A percentile compares a stretch with the other conserved stretches of the same genome.
Evolutionary conservation across 2,797 vertebrate species (phyloP).

Genomic region (Phrynocephalus guinanensis): DNA sequence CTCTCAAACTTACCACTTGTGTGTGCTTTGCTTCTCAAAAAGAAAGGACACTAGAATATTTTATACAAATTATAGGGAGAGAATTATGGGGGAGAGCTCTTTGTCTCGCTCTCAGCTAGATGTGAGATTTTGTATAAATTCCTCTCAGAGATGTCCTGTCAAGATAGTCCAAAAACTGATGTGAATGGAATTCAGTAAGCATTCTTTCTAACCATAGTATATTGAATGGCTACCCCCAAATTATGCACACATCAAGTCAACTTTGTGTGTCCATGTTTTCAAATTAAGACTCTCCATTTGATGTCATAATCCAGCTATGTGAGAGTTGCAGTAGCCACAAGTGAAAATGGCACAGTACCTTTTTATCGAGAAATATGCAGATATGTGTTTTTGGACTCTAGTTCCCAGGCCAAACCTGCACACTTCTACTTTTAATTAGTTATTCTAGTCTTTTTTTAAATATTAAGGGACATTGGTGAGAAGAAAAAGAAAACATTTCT

Average conservation of each 20-base stretch:
- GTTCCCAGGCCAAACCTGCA: too few relatives aligned
- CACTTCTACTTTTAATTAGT: not conserved
- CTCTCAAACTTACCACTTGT: too few relatives aligned
- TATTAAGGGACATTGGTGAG: not conserved
- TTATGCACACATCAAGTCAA: not conserved
- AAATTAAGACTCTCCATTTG: not conserved
- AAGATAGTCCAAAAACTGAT: too few relatives aligned
- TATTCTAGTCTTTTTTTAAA: not conserved
- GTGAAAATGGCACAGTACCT: not conserved
- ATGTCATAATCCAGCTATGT: not conserved
- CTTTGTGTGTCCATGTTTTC: not conserved
- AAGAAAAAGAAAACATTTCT: not conserved
- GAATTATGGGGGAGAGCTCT: too few relatives aligned
- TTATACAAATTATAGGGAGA: too few relatives aligned
- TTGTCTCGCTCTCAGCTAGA: too few relatives aligned
- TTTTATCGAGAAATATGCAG: not conserved
- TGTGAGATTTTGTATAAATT: too few relatives aligned
- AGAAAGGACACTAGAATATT: too few relatives aligned
- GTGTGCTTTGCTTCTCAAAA: too few relatives aligned
- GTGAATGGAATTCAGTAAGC: too few relatives aligned
- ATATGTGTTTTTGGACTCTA: not conserved
- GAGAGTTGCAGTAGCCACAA: not conserved
- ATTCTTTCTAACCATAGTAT: not conserved
- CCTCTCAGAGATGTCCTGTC: too few relatives aligned
- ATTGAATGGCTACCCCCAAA: not conserved